Conservation (phyloP, 2,888 invertebrate species). For the Pollenia amentaria region DNA sequence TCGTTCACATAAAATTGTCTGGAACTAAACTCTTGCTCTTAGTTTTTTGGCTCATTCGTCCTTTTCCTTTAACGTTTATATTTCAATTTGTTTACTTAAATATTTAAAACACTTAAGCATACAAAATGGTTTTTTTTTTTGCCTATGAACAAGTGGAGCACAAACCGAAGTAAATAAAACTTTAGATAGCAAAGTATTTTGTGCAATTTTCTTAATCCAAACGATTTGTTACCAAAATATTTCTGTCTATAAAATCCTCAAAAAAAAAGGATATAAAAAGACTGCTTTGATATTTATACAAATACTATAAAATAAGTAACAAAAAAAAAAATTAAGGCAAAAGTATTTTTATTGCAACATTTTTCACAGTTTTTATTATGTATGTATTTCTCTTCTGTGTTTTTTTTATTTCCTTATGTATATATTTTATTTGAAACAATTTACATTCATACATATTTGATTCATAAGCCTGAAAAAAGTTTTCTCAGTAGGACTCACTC, state of each 20-base stretch:
- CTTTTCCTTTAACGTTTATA: constrained; percentile 75
- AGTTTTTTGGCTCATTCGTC: background rate
- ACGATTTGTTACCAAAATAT: constrained; percentile 72
- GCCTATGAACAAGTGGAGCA: constrained; percentile 32
- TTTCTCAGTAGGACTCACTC: constrained; percentile 22
- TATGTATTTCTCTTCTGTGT: constrained; percentile 5
- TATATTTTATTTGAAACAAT: constrained; percentile 66
- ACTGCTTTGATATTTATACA: constrained; percentile 57
- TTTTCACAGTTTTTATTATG: constrained; percentile 68
- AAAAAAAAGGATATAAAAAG: constrained; percentile 35
- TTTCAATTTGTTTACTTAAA: constrained; percentile 83
- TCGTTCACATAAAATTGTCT: constrained; percentile 63
- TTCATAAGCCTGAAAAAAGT: constrained; percentile 52
- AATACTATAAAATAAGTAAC: constrained; percentile 30
- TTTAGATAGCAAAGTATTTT: constrained; percentile 52
- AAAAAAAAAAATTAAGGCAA: constrained; percentile 36
- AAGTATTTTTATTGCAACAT: constrained; percentile 68
- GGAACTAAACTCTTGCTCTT: constrained; percentile 31
- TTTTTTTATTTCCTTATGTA: constrained; percentile 1
- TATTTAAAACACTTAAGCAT: constrained; percentile 78
- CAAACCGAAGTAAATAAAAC: constrained; percentile 31
- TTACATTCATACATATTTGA: constrained; percentile 67
- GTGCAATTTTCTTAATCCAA: constrained; percentile 70
- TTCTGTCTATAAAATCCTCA: constrained; percentile 68
- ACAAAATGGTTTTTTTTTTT: constrained; percentile 40